Evolutionary conservation across 2,888 invertebrate species (phyloP), one percentile per base, ranked within the genome.

Genomic region (Ophion ventricosus): DNA sequence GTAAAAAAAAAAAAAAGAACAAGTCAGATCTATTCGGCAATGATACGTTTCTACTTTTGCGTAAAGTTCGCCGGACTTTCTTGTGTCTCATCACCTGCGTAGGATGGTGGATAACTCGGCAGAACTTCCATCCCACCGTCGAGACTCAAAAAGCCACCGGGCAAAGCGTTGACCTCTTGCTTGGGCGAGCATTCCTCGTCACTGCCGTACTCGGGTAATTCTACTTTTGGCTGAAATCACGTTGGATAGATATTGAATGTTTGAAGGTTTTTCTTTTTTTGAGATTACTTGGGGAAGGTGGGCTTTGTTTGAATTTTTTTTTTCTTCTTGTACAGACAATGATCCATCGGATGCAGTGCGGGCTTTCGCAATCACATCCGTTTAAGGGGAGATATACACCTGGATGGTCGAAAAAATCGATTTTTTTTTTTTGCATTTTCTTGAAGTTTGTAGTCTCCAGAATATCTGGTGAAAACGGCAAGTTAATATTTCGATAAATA

Each of bases 181-280:
- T 93, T 93, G 59, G 92, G 90, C 80, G 92, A 89, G 87, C 92
- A 92, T 89, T 96, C 96, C 88, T 96, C 96, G 91, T 96, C 96
- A 91, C 96, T 96, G 86, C 95, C 95, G 93, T 95, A 96, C 93
- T 96, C 96, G 91, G 96, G 96, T 88, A 96, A 94, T 94, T 96
- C 96, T 94, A 96, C 94, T 94, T 96, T 96, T 90, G 96, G 96
- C 94, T 96, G 94, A 87, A 94, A 88, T 69, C 29, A 40, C 56
- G 20, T 54, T 14, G n/a, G 49, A n/a, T 14, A 54, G 23, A 14
- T 49, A 49, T 49, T 49, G 40, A 63, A 49, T 61, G 57, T 40
- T 10, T 7, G n/a, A 56, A n/a, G 49, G 29, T 76, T 54, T 72
- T 54, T 54, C 10, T 14, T 20, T 25, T 40, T 7, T 8, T 26